A percentile compares a stretch with the other conserved stretches of the same genome.
phyloP scores from a whole-genome alignment of 2,797 vertebrate genomes.

The Natrix natrix region DNA sequence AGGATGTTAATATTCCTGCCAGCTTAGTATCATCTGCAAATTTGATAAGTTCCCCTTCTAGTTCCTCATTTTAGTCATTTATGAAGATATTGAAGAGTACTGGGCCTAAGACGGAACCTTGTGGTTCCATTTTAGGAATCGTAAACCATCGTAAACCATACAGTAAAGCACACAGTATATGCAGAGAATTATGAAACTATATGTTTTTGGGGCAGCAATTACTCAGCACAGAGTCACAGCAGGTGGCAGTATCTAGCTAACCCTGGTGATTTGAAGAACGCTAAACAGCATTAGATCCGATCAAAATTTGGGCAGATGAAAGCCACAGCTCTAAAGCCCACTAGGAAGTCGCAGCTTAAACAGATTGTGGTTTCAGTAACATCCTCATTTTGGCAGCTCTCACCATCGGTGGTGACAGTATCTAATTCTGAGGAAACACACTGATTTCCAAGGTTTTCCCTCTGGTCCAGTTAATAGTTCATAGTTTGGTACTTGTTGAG shows the following conservation, averaged over 20 bases:
- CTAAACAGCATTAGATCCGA: neutral
- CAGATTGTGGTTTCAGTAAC: neutral
- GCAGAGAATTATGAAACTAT: neutral
- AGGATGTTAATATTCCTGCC: too few species aligned
- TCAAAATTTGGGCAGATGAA: neutral
- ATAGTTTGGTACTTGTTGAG: neutral
- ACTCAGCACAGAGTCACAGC: neutral
- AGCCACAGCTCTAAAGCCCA: neutral
- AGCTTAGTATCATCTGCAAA: too few species aligned
- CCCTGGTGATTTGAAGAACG: neutral
- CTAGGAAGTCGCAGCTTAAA: neutral
- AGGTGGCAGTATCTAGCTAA: neutral
- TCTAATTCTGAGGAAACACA: neutral
- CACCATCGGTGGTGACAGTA: neutral
- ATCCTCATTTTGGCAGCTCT: neutral
- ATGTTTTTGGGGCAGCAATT: neutral
- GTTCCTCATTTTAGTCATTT: too few species aligned
- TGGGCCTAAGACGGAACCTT: too few species aligned
- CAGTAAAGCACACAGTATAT: neutral
- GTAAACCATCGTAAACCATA: neutral
- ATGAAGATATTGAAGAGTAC: too few species aligned
- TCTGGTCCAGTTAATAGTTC: neutral
- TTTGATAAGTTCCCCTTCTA: too few species aligned
- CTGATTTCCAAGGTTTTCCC: neutral
- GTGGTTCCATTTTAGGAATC: too few species aligned